Percentiles rank a stretch among this genome's conserved stretches.
These are phyloP conservation scores for Carduelis carduelis DNA, from an alignment of 2,797 vertebrate species.

Conservation along the genomic window DNA sequence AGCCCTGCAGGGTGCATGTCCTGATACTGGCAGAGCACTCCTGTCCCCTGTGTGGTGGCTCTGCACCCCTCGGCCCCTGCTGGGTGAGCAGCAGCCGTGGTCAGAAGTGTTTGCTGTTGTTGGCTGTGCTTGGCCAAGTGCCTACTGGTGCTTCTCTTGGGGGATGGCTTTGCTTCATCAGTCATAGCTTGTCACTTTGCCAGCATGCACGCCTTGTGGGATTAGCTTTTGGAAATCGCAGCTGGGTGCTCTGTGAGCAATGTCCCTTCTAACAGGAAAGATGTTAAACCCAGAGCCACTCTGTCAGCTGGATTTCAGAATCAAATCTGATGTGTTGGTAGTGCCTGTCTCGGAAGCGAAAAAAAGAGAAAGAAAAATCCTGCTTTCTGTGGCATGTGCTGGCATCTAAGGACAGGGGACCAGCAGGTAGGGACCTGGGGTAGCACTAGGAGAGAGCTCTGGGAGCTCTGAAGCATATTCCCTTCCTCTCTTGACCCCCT, in stretches of 20 bases:
- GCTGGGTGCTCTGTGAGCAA: conserved; percentile 27
- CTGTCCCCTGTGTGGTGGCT: accelerated
- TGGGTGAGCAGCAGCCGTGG: accelerated
- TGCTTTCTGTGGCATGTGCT: not conserved
- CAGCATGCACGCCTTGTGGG: not conserved
- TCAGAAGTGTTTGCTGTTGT: not conserved
- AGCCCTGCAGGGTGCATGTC: not conserved
- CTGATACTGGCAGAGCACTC: accelerated
- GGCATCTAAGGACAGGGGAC: not conserved
- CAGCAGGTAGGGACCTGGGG: not conserved
- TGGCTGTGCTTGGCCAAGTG: not conserved
- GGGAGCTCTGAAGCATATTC: not conserved
- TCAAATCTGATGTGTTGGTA: not conserved
- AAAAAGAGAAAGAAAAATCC: not conserved
- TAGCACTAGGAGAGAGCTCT: not conserved
- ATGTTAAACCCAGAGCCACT: not conserved
- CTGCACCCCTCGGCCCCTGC: accelerated
- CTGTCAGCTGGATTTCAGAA: not conserved
- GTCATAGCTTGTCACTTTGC: not conserved
- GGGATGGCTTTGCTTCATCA: not conserved
- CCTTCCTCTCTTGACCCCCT: not conserved
- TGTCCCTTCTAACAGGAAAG: conserved; percentile 47
- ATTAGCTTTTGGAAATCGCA: not conserved
- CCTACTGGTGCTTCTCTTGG: not conserved
- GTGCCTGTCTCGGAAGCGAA: not conserved